These are phyloP conservation scores for Desmodus rotundus DNA, from an alignment of 2,113 vertebrate species.

Conservation along the genomic window DNA sequence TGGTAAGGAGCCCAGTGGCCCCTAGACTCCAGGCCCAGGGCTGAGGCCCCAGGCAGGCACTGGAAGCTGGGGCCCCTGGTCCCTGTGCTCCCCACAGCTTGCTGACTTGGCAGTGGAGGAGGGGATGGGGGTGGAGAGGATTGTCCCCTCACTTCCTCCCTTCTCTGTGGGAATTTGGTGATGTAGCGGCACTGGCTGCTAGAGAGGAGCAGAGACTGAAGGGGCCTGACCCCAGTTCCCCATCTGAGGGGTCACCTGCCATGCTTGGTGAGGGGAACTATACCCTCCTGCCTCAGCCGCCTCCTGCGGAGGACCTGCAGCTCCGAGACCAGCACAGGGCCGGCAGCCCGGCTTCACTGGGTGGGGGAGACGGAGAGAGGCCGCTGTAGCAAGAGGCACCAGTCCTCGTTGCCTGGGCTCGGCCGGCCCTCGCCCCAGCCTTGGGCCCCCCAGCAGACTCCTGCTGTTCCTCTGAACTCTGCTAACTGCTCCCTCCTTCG, in stretches of 20 bases:
- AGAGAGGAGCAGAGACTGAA: not conserved
- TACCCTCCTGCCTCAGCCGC: not conserved
- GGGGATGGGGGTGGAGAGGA: too few relatives aligned
- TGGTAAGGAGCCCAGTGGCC: not conserved
- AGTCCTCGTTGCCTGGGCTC: too few relatives aligned
- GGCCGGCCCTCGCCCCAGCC: not conserved
- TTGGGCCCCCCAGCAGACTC: not conserved
- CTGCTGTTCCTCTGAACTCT: not conserved
- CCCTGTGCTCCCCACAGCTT: not conserved
- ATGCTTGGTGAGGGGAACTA: not conserved
- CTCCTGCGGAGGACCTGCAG: not conserved
- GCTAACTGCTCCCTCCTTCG: rapidly evolving
- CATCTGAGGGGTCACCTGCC: not conserved
- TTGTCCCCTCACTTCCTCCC: too few relatives aligned
- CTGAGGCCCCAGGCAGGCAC: not conserved
- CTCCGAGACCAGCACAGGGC: not conserved
- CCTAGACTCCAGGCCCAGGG: too few relatives aligned
- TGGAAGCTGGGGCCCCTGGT: not conserved
- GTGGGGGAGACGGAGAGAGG: not conserved
- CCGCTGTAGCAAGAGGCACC: rapidly evolving
- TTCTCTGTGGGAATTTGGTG: not conserved
- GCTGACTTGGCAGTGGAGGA: not conserved
- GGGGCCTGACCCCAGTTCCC: not conserved
- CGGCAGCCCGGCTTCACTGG: too few relatives aligned
- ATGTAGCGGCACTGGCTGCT: not conserved